A percentile compares a stretch with the other conserved stretches of the same genome.
Conservation (phyloP, 2,113 vertebrate genomes). For the Oceanites oceanicus region DNA sequence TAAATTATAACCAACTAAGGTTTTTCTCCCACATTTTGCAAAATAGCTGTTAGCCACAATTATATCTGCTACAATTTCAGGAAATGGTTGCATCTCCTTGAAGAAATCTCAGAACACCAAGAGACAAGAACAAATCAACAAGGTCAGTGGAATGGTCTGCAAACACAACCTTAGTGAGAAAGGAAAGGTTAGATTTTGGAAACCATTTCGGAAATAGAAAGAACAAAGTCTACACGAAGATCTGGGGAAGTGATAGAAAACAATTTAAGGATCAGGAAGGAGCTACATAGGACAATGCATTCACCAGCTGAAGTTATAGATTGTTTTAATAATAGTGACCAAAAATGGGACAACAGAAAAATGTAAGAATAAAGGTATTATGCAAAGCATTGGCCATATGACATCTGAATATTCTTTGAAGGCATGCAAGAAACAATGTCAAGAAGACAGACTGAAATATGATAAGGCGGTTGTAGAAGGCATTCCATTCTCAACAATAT, state of each 20-base stretch:
- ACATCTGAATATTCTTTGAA: constrained; percentile 15
- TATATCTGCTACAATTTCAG: background rate
- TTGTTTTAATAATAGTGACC: background rate
- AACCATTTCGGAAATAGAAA: background rate
- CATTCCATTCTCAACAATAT: constrained; percentile 48
- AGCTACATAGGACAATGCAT: background rate
- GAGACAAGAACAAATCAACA: background rate
- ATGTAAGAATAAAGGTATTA: background rate
- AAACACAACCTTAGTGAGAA: background rate
- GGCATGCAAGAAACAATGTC: background rate
- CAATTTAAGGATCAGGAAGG: background rate
- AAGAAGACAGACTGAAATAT: constrained; percentile 38
- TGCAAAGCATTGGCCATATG: background rate
- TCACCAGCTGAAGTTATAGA: background rate
- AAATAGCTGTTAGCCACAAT: background rate
- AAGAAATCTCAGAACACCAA: background rate
- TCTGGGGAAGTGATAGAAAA: background rate
- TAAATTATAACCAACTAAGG: background rate
- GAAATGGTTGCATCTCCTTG: background rate
- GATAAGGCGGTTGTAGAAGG: constrained; percentile 12
- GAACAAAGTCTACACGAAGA: background rate
- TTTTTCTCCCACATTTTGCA: background rate
- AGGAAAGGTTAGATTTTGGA: background rate
- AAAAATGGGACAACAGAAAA: background rate
- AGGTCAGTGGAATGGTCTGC: background rate